Evolutionary conservation across 2,888 invertebrate species (phyloP).

Genomic region (Eupithecia subfuscata): DNA sequence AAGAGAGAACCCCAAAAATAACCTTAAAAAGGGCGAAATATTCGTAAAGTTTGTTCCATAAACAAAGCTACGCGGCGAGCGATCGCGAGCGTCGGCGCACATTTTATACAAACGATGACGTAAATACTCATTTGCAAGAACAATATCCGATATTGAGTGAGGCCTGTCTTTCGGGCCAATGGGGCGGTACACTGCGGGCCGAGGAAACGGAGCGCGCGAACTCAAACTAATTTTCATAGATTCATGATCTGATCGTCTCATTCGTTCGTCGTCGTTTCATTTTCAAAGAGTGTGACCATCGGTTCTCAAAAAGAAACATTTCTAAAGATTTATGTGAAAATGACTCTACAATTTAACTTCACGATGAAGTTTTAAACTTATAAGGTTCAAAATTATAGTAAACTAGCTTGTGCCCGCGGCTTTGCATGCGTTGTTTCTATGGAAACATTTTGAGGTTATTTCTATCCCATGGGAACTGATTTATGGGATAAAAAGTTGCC

Average conservation of each 20-base stretch:
- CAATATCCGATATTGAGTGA: slow-evolving; percentile 84
- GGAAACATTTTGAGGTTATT: no score
- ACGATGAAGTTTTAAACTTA: background rate
- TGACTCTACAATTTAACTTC: background rate
- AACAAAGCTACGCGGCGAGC: slow-evolving; percentile 53
- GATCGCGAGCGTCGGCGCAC: slow-evolving; percentile 63
- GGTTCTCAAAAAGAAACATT: background rate
- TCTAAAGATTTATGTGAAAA: background rate
- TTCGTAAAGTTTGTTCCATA: slow-evolving; percentile 50
- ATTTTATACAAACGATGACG: slow-evolving; percentile 81
- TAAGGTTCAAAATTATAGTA: no score
- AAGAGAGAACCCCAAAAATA: slow-evolving; percentile 43
- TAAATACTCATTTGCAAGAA: slow-evolving; percentile 83
- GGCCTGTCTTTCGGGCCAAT: slow-evolving; percentile 73
- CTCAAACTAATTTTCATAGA: background rate
- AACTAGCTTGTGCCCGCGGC: no score
- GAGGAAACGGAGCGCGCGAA: slow-evolving; percentile 40
- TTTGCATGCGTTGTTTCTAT: no score
- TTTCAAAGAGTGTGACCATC: background rate
- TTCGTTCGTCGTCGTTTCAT: background rate
- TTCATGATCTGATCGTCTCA: background rate
- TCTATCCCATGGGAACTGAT: no score
- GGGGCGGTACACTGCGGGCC: slow-evolving; percentile 57
- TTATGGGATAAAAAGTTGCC: no score
- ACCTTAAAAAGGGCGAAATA: slow-evolving; percentile 55